These are phyloP conservation scores for Episyrphus balteatus DNA, from an alignment of 1,140 invertebrate genomes.

Conservation along the genomic window DNA sequence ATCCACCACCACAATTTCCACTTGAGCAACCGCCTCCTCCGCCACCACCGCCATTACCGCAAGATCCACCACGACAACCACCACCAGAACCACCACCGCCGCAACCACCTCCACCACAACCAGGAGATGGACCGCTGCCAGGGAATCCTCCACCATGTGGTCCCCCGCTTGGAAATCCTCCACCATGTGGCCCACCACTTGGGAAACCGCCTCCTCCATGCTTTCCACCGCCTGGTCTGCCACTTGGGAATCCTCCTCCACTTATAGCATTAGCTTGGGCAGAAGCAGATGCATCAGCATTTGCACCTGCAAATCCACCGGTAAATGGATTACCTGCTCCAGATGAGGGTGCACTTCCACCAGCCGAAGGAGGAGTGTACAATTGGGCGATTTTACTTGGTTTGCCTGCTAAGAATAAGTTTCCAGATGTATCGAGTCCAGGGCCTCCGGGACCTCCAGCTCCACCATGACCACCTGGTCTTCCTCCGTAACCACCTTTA, in stretches of 20 bases:
- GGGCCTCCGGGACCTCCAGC: slow-evolving; percentile 34
- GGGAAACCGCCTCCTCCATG: neutral
- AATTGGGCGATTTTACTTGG: neutral
- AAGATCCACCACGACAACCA: slow-evolving; percentile 35
- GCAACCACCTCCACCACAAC: slow-evolving; percentile 5
- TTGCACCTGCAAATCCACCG: neutral
- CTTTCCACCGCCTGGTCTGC: neutral
- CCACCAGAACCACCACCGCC: slow-evolving; percentile 30
- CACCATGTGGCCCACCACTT: slow-evolving; percentile 4
- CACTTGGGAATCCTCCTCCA: no score
- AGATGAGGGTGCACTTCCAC: neutral
- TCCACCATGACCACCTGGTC: slow-evolving; percentile 29
- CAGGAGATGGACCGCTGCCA: slow-evolving; percentile 6
- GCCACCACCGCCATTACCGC: slow-evolving; percentile 8
- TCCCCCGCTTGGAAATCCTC: slow-evolving; percentile 4
- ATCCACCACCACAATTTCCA: slow-evolving; percentile 12
- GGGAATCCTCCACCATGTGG: neutral
- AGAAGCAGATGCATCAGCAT: no score
- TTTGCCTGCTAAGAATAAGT: slow-evolving; percentile 3
- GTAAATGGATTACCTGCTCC: neutral
- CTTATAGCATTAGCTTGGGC: no score
- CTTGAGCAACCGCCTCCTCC: slow-evolving; percentile 24
- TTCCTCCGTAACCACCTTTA: slow-evolving; percentile 36
- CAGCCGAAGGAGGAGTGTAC: neutral
- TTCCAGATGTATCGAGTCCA: slow-evolving; percentile 11